Percentiles rank a stretch among this genome's conserved stretches.
phyloP scores from a whole-genome alignment of 2,888 invertebrate species.

The Drosophila cracens region DNA sequence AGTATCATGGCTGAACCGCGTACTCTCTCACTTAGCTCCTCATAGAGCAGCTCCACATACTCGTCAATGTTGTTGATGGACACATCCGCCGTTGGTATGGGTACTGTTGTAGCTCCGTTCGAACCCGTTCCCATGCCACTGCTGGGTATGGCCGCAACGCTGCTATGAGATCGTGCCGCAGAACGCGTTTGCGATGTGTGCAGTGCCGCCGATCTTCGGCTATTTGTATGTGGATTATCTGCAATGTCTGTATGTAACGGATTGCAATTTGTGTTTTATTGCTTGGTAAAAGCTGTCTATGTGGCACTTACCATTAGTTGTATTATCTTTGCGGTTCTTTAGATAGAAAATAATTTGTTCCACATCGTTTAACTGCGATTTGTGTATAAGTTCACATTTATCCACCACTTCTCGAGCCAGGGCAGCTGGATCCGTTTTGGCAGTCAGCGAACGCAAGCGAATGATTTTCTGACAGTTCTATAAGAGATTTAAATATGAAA shows the following conservation, averaged over 20 bases:
- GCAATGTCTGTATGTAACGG: slow-evolving; percentile 67
- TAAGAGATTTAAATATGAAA: neutral
- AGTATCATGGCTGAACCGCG: slow-evolving; percentile 96
- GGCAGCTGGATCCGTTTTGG: slow-evolving; percentile 91
- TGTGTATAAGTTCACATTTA: slow-evolving; percentile 94
- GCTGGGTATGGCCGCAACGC: slow-evolving; percentile 52
- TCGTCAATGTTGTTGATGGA: slow-evolving; percentile 94
- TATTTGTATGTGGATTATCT: slow-evolving; percentile 81
- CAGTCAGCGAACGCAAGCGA: slow-evolving; percentile 91
- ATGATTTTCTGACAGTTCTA: slow-evolving; percentile 93
- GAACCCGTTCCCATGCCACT: slow-evolving; percentile 31
- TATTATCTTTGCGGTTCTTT: slow-evolving; percentile 89
- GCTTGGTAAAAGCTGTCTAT: neutral
- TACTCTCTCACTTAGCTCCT: slow-evolving; percentile 96
- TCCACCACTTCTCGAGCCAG: slow-evolving; percentile 94
- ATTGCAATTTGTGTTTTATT: neutral
- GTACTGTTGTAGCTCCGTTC: slow-evolving; percentile 81
- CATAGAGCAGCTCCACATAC: slow-evolving; percentile 98
- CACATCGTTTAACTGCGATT: slow-evolving; percentile 92
- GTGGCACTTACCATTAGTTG: slow-evolving; percentile 75
- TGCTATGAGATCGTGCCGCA: slow-evolving; percentile 62
- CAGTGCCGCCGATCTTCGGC: slow-evolving; percentile 74
- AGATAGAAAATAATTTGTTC: slow-evolving; percentile 95
- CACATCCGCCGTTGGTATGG: slow-evolving; percentile 87
- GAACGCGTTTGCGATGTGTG: slow-evolving; percentile 67